Evolutionary conservation across 1,140 invertebrate species (phyloP).

Genomic region (Penaeus japonicus): DNA sequence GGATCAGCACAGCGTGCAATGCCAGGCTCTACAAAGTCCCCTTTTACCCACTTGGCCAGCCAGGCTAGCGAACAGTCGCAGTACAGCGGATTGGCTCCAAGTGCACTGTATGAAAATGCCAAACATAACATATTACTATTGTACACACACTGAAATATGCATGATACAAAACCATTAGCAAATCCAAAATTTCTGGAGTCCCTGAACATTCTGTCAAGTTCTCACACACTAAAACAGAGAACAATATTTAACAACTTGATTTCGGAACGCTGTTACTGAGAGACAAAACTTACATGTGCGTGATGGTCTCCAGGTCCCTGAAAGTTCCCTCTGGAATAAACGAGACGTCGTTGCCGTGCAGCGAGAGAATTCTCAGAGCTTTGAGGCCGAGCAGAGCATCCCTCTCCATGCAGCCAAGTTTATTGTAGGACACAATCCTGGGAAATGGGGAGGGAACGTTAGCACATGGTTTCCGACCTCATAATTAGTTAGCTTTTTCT

Average conservation of each 20-base stretch:
- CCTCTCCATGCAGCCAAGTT: slow-evolving; percentile 79
- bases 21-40: slow-evolving; percentile 94
- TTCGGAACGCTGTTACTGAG: background rate
- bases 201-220: too few relatives aligned
- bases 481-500: too few relatives aligned
- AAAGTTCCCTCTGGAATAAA: slow-evolving; percentile 96
- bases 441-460: background rate
- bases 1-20: slow-evolving; percentile 95
- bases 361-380: slow-evolving; percentile 61
- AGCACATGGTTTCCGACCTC: background rate
- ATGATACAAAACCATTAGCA: too few relatives aligned
- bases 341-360: slow-evolving; percentile 97
- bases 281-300: slow-evolving; percentile 88
- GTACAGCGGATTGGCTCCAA: slow-evolving; percentile 96
- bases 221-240: background rate
- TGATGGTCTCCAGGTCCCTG: slow-evolving; percentile 88
- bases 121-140: slow-evolving; percentile 68
- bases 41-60: slow-evolving; percentile 97
- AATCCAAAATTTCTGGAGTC: too few relatives aligned
- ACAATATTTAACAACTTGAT: background rate
- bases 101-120: slow-evolving; percentile 79
- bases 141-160: background rate
- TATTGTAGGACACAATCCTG: slow-evolving; percentile 94
- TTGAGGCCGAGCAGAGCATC: slow-evolving; percentile 58
- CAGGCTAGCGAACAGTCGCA: slow-evolving; percentile 96